phyloP scores from a whole-genome alignment of 2,888 invertebrate species.

The Metopia argyrocephala region DNA sequence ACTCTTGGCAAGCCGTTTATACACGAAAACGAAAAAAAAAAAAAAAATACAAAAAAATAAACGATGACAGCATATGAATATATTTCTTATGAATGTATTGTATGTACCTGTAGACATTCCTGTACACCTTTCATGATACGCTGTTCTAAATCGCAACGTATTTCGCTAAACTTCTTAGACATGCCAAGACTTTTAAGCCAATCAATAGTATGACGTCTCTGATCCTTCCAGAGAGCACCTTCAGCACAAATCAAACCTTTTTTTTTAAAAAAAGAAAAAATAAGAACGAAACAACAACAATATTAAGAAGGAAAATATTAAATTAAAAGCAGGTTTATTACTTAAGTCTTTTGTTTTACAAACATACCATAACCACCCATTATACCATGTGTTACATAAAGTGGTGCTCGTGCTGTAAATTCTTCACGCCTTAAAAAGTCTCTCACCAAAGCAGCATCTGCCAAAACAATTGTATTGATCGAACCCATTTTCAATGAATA shows the following conservation, averaged over 20 bases:
- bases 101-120: slow-evolving; percentile 80
- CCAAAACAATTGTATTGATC: slow-evolving; percentile 87
- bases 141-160: slow-evolving; percentile 83
- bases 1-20: neutral
- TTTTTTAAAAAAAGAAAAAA: slow-evolving; percentile 24
- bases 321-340: slow-evolving; percentile 52
- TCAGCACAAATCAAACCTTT: slow-evolving; percentile 90
- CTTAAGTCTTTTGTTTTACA: slow-evolving; percentile 66
- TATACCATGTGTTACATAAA: slow-evolving; percentile 91
- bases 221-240: slow-evolving; percentile 90
- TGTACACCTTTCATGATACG: slow-evolving; percentile 82
- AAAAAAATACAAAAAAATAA: no score
- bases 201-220: slow-evolving; percentile 85
- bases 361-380: slow-evolving; percentile 90
- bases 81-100: neutral
- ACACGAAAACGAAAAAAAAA: neutral
- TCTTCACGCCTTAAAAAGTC: slow-evolving; percentile 86
- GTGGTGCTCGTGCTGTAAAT: slow-evolving; percentile 86
- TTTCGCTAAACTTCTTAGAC: slow-evolving; percentile 82
- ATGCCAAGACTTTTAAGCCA: slow-evolving; percentile 87
- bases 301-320: slow-evolving; percentile 14
- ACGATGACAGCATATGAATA: no score
- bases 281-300: neutral
- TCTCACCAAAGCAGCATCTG: slow-evolving; percentile 86
- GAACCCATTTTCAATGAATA: slow-evolving; percentile 87